These are phyloP conservation scores for Columba guinea DNA, from an alignment of 2,797 vertebrate species.

Conservation along the genomic window DNA sequence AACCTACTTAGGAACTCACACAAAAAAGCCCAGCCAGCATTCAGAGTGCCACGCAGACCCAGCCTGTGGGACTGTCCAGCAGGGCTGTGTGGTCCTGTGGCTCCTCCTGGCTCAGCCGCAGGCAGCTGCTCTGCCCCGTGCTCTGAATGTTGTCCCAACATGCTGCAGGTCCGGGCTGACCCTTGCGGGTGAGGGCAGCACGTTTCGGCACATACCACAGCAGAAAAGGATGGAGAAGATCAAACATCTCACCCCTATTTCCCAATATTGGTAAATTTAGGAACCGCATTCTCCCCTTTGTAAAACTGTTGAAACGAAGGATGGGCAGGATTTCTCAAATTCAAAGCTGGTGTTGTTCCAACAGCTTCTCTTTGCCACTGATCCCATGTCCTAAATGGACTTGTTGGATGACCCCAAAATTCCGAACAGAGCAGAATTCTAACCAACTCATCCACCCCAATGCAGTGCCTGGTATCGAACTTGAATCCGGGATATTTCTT, in stretches of 20 bases:
- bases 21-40: not conserved
- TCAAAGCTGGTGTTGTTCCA: fast-evolving
- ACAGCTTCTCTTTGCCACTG: not conserved
- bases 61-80: fast-evolving
- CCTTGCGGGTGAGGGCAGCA: not conserved
- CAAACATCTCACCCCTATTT: not conserved
- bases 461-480: fast-evolving
- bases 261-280: not conserved
- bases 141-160: fast-evolving
- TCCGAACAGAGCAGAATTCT: not conserved
- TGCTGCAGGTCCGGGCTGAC: fast-evolving
- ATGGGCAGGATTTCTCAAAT: not conserved
- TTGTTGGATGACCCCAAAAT: not conserved
- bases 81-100: fast-evolving
- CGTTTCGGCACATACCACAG: fast-evolving
- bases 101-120: not conserved
- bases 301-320: fast-evolving
- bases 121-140: not conserved
- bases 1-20: not conserved
- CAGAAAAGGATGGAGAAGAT: not conserved
- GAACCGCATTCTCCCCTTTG: not conserved
- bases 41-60: fast-evolving
- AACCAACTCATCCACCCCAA: not conserved
- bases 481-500: not conserved
- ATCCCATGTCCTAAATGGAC: not conserved